These are phyloP conservation scores for Rhorus exstirpatorius DNA, from an alignment of 2,888 invertebrate species.

Conservation along the genomic window DNA sequence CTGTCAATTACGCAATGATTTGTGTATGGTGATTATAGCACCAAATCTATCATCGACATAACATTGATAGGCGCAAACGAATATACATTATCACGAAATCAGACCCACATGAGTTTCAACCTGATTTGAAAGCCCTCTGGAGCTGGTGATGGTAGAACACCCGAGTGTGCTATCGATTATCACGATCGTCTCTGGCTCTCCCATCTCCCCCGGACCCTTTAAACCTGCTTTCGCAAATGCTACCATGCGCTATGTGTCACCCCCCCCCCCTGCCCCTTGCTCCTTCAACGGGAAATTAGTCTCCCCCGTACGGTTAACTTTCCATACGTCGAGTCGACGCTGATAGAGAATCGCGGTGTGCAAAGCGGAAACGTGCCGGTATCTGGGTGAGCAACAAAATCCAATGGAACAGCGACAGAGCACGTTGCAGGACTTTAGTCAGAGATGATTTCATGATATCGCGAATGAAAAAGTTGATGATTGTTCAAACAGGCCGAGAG, in stretches of 20 bases:
- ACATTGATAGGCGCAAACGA: too few species aligned
- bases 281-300: constrained; percentile 27
- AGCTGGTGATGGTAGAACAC: neutral
- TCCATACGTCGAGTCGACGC: neutral
- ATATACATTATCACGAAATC: too few species aligned
- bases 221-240: constrained; percentile 8
- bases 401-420: constrained; percentile 1
- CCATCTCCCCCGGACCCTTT: neutral
- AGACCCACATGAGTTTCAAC: too few species aligned
- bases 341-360: constrained; percentile 7
- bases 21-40: too few species aligned
- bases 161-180: constrained; percentile 64
- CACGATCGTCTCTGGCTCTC: constrained; percentile 49
- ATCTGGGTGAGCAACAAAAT: constrained; percentile 1
- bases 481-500: too few species aligned
- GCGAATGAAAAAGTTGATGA: too few species aligned
- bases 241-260: neutral
- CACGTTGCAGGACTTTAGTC: too few species aligned
- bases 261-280: neutral
- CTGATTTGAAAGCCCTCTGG: neutral
- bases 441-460: too few species aligned
- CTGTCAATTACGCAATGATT: too few species aligned
- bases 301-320: constrained; percentile 23
- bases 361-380: constrained; percentile 22
- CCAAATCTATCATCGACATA: too few species aligned